These are phyloP conservation scores for Pterocles gutturalis DNA, from an alignment of 2,113 vertebrate species.

Conservation along the genomic window DNA sequence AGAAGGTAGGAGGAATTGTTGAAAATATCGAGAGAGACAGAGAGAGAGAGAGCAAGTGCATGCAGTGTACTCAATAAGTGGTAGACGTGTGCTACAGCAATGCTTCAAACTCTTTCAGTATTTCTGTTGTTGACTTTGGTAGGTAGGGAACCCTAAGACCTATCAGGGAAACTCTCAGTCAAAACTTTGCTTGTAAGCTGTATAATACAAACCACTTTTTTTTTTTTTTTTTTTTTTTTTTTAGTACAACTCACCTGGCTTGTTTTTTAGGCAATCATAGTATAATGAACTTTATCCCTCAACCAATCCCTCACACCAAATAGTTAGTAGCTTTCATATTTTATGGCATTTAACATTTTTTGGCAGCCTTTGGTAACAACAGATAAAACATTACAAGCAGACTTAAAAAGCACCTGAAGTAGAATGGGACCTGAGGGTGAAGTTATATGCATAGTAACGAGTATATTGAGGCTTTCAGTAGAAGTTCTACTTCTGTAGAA, in stretches of 20 bases:
- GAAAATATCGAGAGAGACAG: not conserved
- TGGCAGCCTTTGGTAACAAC: not conserved
- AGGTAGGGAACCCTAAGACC: accelerated
- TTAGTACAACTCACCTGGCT: not conserved
- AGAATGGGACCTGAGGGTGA: not conserved
- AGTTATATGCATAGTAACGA: not conserved
- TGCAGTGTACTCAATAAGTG: not conserved
- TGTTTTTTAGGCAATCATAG: not conserved
- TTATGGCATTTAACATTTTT: not conserved
- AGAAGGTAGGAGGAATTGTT: not conserved
- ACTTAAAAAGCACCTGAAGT: not conserved
- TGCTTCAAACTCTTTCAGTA: not conserved
- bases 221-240: too few relatives aligned
- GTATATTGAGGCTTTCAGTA: not conserved
- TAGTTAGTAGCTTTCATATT: not conserved
- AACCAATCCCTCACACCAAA: not conserved
- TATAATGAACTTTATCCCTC: not conserved
- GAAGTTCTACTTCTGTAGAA: not conserved
- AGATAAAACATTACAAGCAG: not conserved
- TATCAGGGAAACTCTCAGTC: not conserved
- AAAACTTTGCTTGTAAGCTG: not conserved
- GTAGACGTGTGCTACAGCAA: not conserved
- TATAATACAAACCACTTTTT: not conserved
- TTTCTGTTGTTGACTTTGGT: not conserved
- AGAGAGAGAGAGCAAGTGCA: not conserved